Evolutionary conservation across 2,888 invertebrate species (phyloP), one percentile per base, ranked within the genome.

Genomic region (Drosophila pseudotalamancana): DNA sequence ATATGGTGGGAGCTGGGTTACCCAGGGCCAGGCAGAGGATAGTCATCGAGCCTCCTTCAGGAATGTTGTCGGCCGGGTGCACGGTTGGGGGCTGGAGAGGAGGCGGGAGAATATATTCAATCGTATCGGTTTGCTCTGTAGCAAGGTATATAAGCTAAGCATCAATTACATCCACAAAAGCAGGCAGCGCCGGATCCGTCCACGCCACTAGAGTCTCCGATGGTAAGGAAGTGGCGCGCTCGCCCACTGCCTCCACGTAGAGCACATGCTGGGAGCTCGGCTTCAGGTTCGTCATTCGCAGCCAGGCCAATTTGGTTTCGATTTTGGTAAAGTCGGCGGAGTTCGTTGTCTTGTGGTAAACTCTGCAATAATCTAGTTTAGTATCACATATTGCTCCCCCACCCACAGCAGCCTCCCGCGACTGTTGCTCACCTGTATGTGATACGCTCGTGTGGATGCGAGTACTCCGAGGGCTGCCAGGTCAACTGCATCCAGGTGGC

Each of bases 121-220:
- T 27, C 18, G 14, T n/a, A 37, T 25, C 2, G 6, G 9, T 25
- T 25, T 18, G 35, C 11, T 40, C 34, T 37, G 56, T 12, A 25
- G 12, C 35, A n/a, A n/a, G n/a, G n/a, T n/a, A n/a, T n/a, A 5
- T 18, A 23, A n/a, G 11, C 4, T 4, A 85, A 90, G 14, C 12
- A 43, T n/a, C 18, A 42, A 45, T 91, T 90, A 96, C 96, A 94
- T 96, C 96, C 14, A 97, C 96, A 91, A 95, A 96, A 0, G 97
- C 96, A 0, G 97, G 96, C 85, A 96, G 94, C 0, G 96, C 96
- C 0, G 97, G 96, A 90, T 97, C 96, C 5, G 97, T 97, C 96
- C 96, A 97, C 0, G 96, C 96, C 57, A 96, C 93, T 21, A 97
- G 90, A 0, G 96, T 96, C 91, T 97, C 97, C 0, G 96, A 96